Conservation (phyloP, 1,140 invertebrate species). For the Drosophila serrata region DNA sequence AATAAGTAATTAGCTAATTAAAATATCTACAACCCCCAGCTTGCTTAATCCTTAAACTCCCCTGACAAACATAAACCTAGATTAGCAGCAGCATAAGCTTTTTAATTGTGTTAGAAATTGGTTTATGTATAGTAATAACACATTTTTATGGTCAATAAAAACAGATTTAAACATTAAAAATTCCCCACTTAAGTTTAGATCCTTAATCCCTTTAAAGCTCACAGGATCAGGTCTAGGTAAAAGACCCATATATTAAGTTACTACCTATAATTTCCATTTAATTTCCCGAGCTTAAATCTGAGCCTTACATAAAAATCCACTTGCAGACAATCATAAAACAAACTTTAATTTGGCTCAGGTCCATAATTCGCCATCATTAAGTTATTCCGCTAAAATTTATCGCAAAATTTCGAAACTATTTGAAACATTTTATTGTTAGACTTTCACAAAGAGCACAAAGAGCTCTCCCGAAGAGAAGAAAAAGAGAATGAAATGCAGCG, state of each 20-base stretch:
- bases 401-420: conserved; percentile 43
- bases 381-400: conserved; percentile 29
- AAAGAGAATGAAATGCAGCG: conserved; percentile 30
- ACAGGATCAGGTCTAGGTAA: no score
- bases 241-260: neutral
- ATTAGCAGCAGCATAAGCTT: neutral
- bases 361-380: conserved; percentile 34
- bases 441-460: neutral
- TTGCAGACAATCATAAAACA: conserved; percentile 13
- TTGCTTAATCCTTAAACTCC: neutral
- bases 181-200: neutral
- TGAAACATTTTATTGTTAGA: conserved; percentile 41
- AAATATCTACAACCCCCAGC: neutral
- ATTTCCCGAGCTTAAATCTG: conserved; percentile 2
- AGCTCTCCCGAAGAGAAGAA: conserved; percentile 12
- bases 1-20: neutral
- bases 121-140: neutral
- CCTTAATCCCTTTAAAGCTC: neutral
- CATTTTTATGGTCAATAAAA: neutral
- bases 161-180: neutral
- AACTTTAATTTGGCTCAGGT: conserved; percentile 1
- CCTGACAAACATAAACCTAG: neutral
- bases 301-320: conserved; percentile 7
- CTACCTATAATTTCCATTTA: conserved; percentile 7
- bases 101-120: neutral